These are phyloP conservation scores for Phania funesta DNA, from an alignment of 2,888 invertebrate genomes.

Conservation along the genomic window DNA sequence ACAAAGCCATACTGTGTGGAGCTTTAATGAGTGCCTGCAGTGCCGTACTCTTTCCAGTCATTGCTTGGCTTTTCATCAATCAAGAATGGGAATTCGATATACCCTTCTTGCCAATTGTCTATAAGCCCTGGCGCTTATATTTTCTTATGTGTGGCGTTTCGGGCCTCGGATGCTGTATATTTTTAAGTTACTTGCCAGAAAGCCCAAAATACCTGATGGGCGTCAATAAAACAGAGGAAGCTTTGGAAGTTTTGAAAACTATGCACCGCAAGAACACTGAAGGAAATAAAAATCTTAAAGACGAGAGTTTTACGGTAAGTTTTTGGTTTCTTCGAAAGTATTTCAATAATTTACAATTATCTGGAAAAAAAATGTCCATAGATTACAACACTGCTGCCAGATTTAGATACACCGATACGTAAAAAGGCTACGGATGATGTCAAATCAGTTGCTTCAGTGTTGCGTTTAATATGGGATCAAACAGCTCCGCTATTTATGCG, in stretches of 20 bases:
- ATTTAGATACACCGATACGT: slow-evolving; percentile 55
- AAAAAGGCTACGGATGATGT: background rate
- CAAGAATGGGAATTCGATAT: slow-evolving; percentile 73
- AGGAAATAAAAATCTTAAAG: slow-evolving; percentile 52
- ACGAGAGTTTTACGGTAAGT: slow-evolving; percentile 42
- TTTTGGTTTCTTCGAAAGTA: background rate
- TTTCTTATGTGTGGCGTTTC: slow-evolving; percentile 74
- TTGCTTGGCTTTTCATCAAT: slow-evolving; percentile 76
- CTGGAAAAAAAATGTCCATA: background rate
- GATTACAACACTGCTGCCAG: slow-evolving; percentile 62
- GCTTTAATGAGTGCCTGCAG: slow-evolving; percentile 74
- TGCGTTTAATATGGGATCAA: slow-evolving; percentile 75
- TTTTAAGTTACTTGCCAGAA: slow-evolving; percentile 74
- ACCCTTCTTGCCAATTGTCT: slow-evolving; percentile 70
- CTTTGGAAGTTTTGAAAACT: slow-evolving; percentile 70
- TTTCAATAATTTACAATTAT: background rate
- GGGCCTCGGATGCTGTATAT: slow-evolving; percentile 72
- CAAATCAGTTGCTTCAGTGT: slow-evolving; percentile 30
- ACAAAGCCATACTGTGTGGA: slow-evolving; percentile 78
- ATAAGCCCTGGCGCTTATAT: slow-evolving; percentile 77
- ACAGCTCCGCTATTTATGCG: slow-evolving; percentile 76
- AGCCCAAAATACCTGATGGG: slow-evolving; percentile 77
- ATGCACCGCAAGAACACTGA: slow-evolving; percentile 72
- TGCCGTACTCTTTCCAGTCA: slow-evolving; percentile 73
- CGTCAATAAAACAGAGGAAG: slow-evolving; percentile 71